Conservation (phyloP, 2,888 invertebrate species). For the Pomacea canaliculata region DNA sequence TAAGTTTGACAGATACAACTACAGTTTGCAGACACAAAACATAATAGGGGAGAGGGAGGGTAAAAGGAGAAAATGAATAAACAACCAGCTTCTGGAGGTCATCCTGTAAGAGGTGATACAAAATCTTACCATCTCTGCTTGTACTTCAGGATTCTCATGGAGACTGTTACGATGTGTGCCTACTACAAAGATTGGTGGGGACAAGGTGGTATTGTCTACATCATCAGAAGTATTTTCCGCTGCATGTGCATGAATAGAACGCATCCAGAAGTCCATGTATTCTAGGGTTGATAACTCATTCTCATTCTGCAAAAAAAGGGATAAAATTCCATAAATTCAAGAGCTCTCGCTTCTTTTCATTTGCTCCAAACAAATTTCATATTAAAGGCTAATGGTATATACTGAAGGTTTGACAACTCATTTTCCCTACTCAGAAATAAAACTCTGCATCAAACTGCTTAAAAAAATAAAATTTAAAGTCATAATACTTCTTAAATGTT, state of each 20-base stretch:
- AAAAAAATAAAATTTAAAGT: too few relatives aligned
- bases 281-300: slow-evolving; percentile 55
- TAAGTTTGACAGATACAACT: too few relatives aligned
- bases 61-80: too few relatives aligned
- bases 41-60: too few relatives aligned
- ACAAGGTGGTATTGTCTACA: slow-evolving; percentile 53
- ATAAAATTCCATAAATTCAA: not conserved
- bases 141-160: slow-evolving; percentile 48
- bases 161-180: slow-evolving; percentile 68
- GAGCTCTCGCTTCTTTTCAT: not conserved
- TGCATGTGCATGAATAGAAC: slow-evolving; percentile 65
- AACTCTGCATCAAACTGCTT: not conserved
- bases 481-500: too few relatives aligned
- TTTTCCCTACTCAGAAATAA: not conserved
- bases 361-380: not conserved
- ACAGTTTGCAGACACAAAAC: too few relatives aligned
- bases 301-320: not conserved
- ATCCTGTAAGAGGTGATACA: too few relatives aligned
- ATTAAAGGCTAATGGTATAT: not conserved
- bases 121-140: slow-evolving; percentile 42
- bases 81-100: too few relatives aligned
- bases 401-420: not conserved
- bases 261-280: slow-evolving; percentile 67
- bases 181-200: slow-evolving; percentile 69
- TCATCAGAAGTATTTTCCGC: slow-evolving; percentile 53